phyloP scores from a whole-genome alignment of 2,113 vertebrate species.

The Eretmochelys imbricata region DNA sequence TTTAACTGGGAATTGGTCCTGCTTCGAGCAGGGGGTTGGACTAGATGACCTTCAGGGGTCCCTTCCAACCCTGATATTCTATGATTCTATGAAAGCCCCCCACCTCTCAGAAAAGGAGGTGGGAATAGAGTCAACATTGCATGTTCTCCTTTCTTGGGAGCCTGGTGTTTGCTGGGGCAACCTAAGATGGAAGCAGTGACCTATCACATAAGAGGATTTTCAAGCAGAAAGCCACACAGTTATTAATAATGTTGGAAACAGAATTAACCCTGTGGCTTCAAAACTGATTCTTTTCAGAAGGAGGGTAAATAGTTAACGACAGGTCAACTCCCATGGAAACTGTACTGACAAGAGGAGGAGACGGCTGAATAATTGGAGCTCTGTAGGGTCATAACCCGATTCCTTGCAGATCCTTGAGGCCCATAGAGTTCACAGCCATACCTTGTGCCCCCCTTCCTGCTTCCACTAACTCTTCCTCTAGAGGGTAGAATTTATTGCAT shows the following conservation, averaged over 20 bases:
- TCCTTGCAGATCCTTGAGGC: background rate
- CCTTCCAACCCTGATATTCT: too few species aligned
- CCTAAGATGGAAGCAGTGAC: background rate
- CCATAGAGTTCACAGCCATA: background rate
- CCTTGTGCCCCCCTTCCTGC: background rate
- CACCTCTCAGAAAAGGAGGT: background rate
- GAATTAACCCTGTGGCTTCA: conserved; percentile 1
- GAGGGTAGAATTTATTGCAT: background rate
- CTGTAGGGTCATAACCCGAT: background rate
- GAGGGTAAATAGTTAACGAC: background rate
- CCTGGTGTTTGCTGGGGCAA: background rate
- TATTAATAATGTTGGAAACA: background rate
- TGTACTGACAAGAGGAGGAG: background rate
- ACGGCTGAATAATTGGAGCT: background rate
- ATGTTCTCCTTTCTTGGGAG: background rate
- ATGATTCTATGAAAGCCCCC: background rate
- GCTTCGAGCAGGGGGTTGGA: too few species aligned
- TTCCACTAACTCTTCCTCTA: background rate
- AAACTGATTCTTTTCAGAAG: conserved; percentile 11
- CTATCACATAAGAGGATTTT: background rate
- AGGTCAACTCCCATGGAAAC: conserved; percentile 8
- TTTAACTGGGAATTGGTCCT: too few species aligned
- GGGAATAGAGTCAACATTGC: background rate
- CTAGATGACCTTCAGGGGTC: too few species aligned
- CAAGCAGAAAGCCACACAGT: background rate